Evolutionary conservation across 2,888 invertebrate genomes (phyloP).

Genomic region (Leuctra nigra): DNA sequence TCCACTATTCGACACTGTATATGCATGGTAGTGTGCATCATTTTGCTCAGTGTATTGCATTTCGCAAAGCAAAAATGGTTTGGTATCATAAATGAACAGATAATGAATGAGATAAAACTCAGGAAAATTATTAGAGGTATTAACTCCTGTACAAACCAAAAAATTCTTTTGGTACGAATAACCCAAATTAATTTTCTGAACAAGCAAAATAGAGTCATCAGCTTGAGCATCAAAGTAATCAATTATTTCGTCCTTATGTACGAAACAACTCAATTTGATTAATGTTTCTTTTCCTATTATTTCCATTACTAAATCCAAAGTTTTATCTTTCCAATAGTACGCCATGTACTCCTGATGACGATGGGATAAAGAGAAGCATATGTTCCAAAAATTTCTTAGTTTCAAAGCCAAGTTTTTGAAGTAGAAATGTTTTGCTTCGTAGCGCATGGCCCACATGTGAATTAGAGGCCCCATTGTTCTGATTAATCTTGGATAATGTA

Average conservation of each 20-base stretch:
- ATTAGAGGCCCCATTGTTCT: constrained; percentile 21
- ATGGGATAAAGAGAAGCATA: constrained; percentile 18
- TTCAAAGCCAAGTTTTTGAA: constrained; percentile 22
- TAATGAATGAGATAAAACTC: neutral
- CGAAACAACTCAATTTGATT: neutral
- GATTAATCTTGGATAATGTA: constrained; percentile 24
- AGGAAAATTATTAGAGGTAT: neutral
- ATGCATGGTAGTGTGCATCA: neutral
- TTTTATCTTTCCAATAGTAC: constrained; percentile 10
- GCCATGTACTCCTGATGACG: constrained; percentile 24
- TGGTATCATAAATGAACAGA: neutral
- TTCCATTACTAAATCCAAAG: neutral
- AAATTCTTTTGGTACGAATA: neutral
- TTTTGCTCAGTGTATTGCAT: neutral
- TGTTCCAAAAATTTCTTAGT: constrained; percentile 24
- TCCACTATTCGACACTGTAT: neutral
- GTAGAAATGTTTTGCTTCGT: constrained; percentile 24
- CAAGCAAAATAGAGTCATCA: neutral
- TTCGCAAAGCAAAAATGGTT: neutral
- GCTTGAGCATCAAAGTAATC: neutral
- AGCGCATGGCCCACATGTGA: constrained; percentile 25
- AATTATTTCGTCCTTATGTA: neutral
- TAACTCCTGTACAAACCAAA: neutral
- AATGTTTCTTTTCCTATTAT: neutral
- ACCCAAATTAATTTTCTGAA: neutral